phyloP scores from a whole-genome alignment of 2,797 vertebrate genomes.

The Phoeniculus purpureus region DNA sequence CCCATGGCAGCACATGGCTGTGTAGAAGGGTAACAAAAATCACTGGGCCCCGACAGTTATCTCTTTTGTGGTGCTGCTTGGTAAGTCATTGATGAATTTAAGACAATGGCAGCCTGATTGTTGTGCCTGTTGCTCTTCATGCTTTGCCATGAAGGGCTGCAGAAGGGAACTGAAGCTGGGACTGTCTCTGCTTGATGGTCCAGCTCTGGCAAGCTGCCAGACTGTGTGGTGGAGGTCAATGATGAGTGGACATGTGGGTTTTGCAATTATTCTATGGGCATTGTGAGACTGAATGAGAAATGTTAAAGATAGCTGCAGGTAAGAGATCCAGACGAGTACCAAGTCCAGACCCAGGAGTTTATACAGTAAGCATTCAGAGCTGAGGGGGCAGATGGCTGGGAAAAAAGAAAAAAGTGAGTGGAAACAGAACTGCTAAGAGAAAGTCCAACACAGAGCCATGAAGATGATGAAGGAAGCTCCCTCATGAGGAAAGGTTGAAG shows the following conservation, averaged over 20 bases:
- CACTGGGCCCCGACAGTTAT: not conserved
- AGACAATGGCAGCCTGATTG: not conserved
- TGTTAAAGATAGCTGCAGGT: not conserved
- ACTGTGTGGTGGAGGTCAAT: accelerated
- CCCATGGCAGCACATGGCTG: accelerated
- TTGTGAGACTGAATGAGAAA: accelerated
- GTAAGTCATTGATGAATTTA: not conserved
- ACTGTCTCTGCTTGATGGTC: not conserved
- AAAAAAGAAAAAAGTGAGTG: accelerated
- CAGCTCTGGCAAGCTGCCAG: not conserved
- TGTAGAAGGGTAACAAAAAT: not conserved
- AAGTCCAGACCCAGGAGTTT: not conserved
- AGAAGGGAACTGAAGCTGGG: not conserved
- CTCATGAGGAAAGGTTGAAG: no score
- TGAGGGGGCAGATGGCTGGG: not conserved
- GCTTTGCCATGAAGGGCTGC: not conserved
- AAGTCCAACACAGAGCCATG: no score
- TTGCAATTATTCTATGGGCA: not conserved
- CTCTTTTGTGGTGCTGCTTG: not conserved
- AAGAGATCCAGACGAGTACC: not conserved
- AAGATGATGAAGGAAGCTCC: no score
- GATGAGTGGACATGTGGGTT: accelerated
- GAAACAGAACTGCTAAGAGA: not conserved
- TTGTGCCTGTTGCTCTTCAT: not conserved
- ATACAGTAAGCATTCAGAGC: not conserved